Conservation (phyloP, 1,140 invertebrate genomes). For the Zaprionus ghesquierei region DNA sequence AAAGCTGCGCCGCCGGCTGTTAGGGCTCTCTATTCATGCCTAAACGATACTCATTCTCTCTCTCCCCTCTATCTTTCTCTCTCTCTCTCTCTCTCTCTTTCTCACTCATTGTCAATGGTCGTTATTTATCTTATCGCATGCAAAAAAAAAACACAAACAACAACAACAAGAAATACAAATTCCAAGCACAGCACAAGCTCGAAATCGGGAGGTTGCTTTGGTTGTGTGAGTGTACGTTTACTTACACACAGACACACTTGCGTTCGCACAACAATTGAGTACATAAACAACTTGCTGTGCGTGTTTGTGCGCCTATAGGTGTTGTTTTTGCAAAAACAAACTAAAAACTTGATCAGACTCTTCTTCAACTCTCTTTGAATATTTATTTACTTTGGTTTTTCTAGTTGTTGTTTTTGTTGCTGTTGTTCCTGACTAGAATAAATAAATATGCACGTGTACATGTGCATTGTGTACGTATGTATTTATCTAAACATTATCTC, state of each 20-base stretch:
- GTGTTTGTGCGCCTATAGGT: neutral
- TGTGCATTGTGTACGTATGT: neutral
- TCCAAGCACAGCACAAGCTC: slow-evolving; percentile 36
- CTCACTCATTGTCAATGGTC: slow-evolving; percentile 13
- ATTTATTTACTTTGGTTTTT: slow-evolving; percentile 54
- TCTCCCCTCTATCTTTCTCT: neutral
- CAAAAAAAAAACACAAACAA: slow-evolving; percentile 36
- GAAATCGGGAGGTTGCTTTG: slow-evolving; percentile 31
- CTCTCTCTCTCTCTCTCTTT: slow-evolving; percentile 1
- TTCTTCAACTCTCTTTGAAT: slow-evolving; percentile 1
- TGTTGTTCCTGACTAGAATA: neutral
- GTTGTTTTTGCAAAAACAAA: slow-evolving; percentile 20
- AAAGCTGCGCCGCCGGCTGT: slow-evolving; percentile 15
- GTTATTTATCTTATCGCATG: slow-evolving; percentile 69
- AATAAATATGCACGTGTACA: neutral
- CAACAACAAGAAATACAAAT: slow-evolving; percentile 49
- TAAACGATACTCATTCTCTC: neutral
- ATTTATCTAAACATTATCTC: slow-evolving; percentile 25
- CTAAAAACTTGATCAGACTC: slow-evolving; percentile 11
- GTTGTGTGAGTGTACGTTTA: slow-evolving; percentile 4
- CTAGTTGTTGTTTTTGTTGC: neutral
- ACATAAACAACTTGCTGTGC: neutral
- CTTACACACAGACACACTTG: neutral
- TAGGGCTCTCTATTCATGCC: slow-evolving; percentile 6
- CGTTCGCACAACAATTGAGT: neutral